Base-by-base conservation (phyloP, 1,140 invertebrate genomes). In the Rhopalosiphum padi region DNA sequence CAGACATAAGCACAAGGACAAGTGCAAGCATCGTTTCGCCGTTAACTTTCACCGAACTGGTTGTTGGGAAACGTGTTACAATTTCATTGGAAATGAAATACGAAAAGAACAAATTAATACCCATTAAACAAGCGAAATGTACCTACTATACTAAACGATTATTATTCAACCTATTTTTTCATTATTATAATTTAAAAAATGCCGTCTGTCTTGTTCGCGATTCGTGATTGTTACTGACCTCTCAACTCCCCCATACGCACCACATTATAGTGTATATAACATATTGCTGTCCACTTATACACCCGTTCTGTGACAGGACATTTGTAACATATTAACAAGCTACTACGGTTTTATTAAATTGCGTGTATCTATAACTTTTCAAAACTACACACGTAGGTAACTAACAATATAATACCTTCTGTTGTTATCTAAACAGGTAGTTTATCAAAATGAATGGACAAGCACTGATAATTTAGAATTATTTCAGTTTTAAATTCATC, bases 1-100 rank as follows among this genome's bases (percentile, higher is more conserved):
- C 82, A n/a, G 91, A 85, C 91, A 51, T 55, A 85, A 93, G 91
- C 91, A 51, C 90, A 86, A 93, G 91, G 91, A 93, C 91, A 93
- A 85, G 82, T 93, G 91, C 82, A 85, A 93, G 91, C 48, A 43
- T 51, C 90, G 90, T 25, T 23, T 46, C 37, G 37, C 43, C n/a
- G 60, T 18, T 87, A 37, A 91, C 91, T 93, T 93, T 93, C 91
- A 85, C 91, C n/a, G 23, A 51, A 43, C 77, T 77, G 55, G 53
- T 91, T 77, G 86, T 88, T 89, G 35, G 51, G 51, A 89, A 89
- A 89, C 88, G 89, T 90, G 89, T 90, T 90, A 90, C 89, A 68
- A n/a, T 90, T 89, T 41, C 88, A 37, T 89, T 89, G 86, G 43
- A 87, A 87, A 87, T 90, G 89, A 22, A 90, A 90, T 55, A 90